These are phyloP conservation scores for Drosophila trichaetosa DNA, from an alignment of 2,888 invertebrate genomes.

Conservation along the genomic window DNA sequence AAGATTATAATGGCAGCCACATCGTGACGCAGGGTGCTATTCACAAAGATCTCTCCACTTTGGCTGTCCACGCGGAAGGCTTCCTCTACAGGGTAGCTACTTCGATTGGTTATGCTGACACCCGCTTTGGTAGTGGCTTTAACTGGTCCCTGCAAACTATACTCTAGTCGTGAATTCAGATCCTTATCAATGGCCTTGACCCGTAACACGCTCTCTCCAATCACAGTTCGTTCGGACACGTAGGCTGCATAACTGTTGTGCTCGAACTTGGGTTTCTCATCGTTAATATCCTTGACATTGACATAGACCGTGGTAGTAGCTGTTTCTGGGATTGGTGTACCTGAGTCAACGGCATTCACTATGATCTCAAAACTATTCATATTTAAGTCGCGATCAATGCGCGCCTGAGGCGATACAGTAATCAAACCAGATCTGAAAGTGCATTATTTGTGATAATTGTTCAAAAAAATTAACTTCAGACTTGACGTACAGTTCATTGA, in stretches of 20 bases:
- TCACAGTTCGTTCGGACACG: slow-evolving; percentile 89
- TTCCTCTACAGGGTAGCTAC: slow-evolving; percentile 88
- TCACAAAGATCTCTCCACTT: slow-evolving; percentile 89
- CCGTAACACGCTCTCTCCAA: slow-evolving; percentile 88
- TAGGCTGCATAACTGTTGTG: slow-evolving; percentile 88
- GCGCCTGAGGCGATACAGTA: slow-evolving; percentile 90
- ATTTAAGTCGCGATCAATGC: slow-evolving; percentile 89
- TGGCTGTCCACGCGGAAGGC: slow-evolving; percentile 90
- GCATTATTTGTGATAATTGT: neutral
- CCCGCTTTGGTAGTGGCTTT: slow-evolving; percentile 91
- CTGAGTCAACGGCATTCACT: slow-evolving; percentile 91
- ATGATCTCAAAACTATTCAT: slow-evolving; percentile 89
- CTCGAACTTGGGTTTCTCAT: slow-evolving; percentile 92
- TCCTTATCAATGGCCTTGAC: slow-evolving; percentile 90
- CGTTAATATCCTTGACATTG: slow-evolving; percentile 91
- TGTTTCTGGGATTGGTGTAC: slow-evolving; percentile 90
- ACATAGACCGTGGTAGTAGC: slow-evolving; percentile 91
- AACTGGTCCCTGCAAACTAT: slow-evolving; percentile 89
- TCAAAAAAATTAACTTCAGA: neutral
- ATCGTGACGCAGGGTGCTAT: slow-evolving; percentile 89
- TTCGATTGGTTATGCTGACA: slow-evolving; percentile 87
- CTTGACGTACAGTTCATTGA: slow-evolving; percentile 88
- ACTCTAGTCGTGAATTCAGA: slow-evolving; percentile 88
- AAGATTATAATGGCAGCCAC: slow-evolving; percentile 90
- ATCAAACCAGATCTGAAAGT: slow-evolving; percentile 88